Conservation (phyloP, 2,797 vertebrate species). For the Steatocranus sp. region DNA sequence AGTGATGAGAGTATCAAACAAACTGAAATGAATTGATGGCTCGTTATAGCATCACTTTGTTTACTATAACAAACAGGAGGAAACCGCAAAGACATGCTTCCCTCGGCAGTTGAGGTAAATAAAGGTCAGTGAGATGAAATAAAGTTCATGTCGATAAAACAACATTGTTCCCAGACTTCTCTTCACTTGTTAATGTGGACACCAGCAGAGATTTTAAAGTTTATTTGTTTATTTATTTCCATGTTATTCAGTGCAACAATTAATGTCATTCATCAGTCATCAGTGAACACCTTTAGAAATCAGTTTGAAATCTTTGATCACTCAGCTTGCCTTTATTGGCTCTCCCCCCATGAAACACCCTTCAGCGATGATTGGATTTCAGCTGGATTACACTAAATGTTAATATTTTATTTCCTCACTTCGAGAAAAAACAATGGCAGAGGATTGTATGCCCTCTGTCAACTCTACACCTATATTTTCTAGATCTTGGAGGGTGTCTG, state of each 20-base stretch:
- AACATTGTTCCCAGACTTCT: neutral
- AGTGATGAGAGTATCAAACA: neutral
- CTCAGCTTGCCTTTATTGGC: neutral
- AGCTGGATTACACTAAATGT: neutral
- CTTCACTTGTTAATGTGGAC: neutral
- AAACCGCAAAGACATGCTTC: neutral
- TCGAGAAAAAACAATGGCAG: neutral
- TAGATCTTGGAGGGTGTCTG: neutral
- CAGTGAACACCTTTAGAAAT: neutral
- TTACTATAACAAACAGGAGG: neutral
- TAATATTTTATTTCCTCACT: neutral
- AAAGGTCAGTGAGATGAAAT: neutral
- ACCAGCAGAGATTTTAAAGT: neutral
- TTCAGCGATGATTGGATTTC: neutral
- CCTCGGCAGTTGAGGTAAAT: neutral
- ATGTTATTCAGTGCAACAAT: neutral
- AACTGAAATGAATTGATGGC: neutral
- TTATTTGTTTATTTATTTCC: neutral
- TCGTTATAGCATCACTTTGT: neutral
- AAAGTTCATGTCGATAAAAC: neutral
- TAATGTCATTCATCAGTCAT: rapidly evolving
- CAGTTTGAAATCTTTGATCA: neutral
- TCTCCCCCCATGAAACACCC: neutral
- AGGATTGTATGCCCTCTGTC: neutral
- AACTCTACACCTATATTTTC: neutral